Evolutionary conservation across 2,797 vertebrate genomes (phyloP), one percentile per base, ranked within the genome.

Genomic region (Sebastes matsubarae): DNA sequence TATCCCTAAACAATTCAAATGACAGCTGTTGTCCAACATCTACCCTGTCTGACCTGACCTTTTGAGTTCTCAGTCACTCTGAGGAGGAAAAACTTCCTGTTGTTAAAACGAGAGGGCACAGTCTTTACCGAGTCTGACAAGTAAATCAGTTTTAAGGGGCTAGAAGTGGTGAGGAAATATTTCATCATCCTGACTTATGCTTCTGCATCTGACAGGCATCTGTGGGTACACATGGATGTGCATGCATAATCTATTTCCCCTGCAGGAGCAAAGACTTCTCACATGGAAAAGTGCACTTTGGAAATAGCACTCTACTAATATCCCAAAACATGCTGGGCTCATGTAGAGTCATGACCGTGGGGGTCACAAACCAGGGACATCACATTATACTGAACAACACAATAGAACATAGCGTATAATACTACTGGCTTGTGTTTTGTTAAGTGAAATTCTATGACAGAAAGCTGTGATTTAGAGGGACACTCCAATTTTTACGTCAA

Each of bases 171-270:
- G 60, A 65, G 61, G 82, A 87, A 91, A 88, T 72, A 87, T 90
- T 93, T 93, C 88, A 90, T 93, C 87, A 90, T 61, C 61, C 69
- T 81, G 89, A 88, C 79, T 92, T 86, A 80, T 72, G 77, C 82
- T 22, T 89, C 84, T 60, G 65, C 82, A 89, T 90, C 89, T 89
- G 90, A 94, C 92, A 94, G 90, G 89, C 88, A 88, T 91, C 93
- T 92, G 91, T 88, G 92, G 81, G 87, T 88, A 89, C 88, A 94
- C 87, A 91, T 79, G 88, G 86, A 91, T 86, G 84, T 89, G 91
- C 91, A 93, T 91, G 82, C 82, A 92, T 93, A 91, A 92, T 94
- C 78, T 83, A 87, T 83, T 85, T 81, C 81, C 72, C 85, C 87
- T 14, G 88, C 89, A 83, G 90, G 79, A 87, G 81, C 73, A 52